Conservation (phyloP, 2,113 vertebrate species). For the Macrotis lagotis region DNA sequence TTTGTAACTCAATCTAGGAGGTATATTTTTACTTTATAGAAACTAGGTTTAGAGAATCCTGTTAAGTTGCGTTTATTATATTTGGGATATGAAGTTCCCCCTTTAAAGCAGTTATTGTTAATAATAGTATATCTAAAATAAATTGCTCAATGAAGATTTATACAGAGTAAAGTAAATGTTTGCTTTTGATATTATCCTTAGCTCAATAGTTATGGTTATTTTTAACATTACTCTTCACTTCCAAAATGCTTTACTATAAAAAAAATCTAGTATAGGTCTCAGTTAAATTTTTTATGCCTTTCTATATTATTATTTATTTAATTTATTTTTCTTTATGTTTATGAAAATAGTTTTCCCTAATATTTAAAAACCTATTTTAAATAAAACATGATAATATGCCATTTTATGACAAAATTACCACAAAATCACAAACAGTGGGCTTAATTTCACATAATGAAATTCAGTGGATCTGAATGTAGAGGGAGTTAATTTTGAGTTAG, state of each 20-base stretch:
- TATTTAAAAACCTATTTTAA: not conserved
- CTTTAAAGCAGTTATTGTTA: not conserved
- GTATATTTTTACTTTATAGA: not conserved
- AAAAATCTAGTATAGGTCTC: not conserved
- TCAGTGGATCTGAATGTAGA: not conserved
- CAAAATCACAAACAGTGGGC: not conserved
- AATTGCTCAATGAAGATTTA: not conserved
- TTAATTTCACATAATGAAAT: not conserved
- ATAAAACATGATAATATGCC: not conserved
- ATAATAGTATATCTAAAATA: not conserved
- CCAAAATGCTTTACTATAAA: not conserved
- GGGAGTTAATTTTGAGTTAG: not conserved
- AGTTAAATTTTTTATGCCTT: not conserved
- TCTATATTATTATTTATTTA: not conserved
- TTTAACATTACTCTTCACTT: not conserved
- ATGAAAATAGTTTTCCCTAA: not conserved
- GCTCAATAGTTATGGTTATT: not conserved
- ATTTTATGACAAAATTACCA: not conserved
- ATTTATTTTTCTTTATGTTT: not conserved
- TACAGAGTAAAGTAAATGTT: not conserved
- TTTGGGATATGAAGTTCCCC: not conserved
- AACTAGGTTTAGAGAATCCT: not conserved
- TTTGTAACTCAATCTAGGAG: not conserved
- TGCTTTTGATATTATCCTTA: not conserved
- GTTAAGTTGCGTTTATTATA: not conserved